Conservation (phyloP, 2,888 invertebrate genomes). For the Ditula angustiorana region DNA sequence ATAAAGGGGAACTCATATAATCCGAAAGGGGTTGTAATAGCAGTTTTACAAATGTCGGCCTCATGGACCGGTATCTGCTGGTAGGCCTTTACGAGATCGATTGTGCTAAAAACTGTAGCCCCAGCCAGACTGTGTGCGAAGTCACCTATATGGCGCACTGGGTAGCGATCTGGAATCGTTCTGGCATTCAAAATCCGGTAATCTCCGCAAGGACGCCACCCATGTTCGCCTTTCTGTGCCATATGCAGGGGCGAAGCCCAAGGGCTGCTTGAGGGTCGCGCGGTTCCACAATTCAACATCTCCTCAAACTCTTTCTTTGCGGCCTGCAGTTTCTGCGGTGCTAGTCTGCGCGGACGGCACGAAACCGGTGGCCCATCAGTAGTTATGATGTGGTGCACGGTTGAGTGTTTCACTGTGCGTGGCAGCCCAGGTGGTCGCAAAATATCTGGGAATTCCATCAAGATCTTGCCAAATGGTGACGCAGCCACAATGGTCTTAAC, state of each 20-base stretch:
- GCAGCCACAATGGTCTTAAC: constrained; percentile 8
- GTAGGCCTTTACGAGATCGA: constrained; percentile 49
- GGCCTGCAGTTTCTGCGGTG: neutral
- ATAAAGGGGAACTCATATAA: too few species aligned
- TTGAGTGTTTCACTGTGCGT: neutral
- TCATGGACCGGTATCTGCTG: constrained; percentile 58
- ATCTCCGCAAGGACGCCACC: constrained; percentile 9
- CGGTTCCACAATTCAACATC: neutral
- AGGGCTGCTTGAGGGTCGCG: neutral
- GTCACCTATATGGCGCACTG: neutral
- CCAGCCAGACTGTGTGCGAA: neutral
- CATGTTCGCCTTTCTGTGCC: neutral
- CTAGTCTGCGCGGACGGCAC: constrained; percentile 2
- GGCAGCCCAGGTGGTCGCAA: neutral
- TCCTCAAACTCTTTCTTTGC: neutral
- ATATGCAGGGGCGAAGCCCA: neutral
- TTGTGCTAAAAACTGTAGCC: neutral
- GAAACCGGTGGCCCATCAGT: constrained; percentile 7
- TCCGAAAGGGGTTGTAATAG: constrained; percentile 39
- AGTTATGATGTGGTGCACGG: neutral
- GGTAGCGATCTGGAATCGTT: neutral
- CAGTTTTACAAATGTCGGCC: constrained; percentile 52
- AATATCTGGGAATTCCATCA: constrained; percentile 3
- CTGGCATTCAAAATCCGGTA: constrained; percentile 2
- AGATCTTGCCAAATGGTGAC: constrained; percentile 5